phyloP scores from a whole-genome alignment of 2,888 invertebrate species.

The Cataglyphis altisquamis region DNA sequence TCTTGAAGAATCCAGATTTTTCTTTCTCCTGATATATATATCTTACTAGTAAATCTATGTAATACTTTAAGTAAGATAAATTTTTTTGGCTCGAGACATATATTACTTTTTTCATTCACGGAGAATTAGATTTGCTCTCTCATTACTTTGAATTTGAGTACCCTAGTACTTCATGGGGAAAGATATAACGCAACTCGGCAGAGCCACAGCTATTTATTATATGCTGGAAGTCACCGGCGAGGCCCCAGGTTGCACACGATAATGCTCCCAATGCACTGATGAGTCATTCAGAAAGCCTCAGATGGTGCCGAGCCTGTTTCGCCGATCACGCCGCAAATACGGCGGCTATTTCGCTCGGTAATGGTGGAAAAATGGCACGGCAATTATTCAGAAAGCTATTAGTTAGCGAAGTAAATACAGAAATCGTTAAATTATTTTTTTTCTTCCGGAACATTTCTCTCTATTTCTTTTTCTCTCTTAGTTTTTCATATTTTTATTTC shows the following conservation, averaged over 20 bases:
- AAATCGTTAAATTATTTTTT: slow-evolving; percentile 18
- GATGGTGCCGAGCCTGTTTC: slow-evolving; percentile 78
- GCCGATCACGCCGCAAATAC: slow-evolving; percentile 79
- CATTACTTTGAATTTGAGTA: slow-evolving; percentile 46
- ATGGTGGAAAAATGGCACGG: slow-evolving; percentile 38
- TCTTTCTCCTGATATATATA: not conserved
- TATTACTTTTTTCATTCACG: slow-evolving; percentile 47
- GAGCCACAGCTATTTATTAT: slow-evolving; percentile 80
- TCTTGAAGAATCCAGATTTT: slow-evolving; percentile 19
- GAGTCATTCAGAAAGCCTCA: slow-evolving; percentile 82
- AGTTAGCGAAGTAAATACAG: slow-evolving; percentile 31
- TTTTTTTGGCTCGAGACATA: not conserved
- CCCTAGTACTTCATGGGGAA: slow-evolving; percentile 37
- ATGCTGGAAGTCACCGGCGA: slow-evolving; percentile 74
- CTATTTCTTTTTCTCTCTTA: not conserved
- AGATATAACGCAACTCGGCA: slow-evolving; percentile 66
- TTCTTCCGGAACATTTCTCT: not conserved
- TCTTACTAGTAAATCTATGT: slow-evolving; percentile 20
- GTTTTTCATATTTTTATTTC: not conserved
- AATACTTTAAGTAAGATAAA: slow-evolving; percentile 34
- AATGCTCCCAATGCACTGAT: slow-evolving; percentile 81
- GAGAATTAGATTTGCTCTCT: slow-evolving; percentile 39
- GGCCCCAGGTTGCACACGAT: slow-evolving; percentile 79
- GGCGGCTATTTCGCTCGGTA: slow-evolving; percentile 71
- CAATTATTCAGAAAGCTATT: slow-evolving; percentile 32